phyloP scores from a whole-genome alignment of 2,888 invertebrate species.

The Drosophila colorata region DNA sequence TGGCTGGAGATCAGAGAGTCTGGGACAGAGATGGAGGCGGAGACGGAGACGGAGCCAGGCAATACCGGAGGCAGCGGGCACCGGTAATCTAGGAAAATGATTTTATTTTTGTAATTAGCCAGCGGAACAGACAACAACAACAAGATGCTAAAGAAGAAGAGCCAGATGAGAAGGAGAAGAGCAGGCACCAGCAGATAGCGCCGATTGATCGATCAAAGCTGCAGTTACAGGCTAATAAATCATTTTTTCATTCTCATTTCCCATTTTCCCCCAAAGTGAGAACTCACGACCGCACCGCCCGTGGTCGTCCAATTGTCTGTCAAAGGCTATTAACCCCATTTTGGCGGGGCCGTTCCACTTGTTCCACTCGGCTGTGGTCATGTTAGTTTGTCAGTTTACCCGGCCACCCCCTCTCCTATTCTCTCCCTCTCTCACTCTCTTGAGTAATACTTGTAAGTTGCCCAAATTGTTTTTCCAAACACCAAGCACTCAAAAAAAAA shows the following conservation, averaged over 20 bases:
- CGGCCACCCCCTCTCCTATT: constrained; percentile 9
- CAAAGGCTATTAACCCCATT: constrained; percentile 77
- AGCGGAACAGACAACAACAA: constrained; percentile 42
- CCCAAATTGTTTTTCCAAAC: constrained; percentile 59
- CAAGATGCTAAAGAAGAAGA: background rate
- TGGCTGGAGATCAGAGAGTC: constrained; percentile 19
- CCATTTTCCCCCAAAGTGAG: constrained; percentile 66
- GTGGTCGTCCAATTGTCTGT: constrained; percentile 61
- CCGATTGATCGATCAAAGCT: constrained; percentile 79
- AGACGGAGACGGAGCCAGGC: background rate
- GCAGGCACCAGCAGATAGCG: constrained; percentile 65
- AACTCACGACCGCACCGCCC: constrained; percentile 75
- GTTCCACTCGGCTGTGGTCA: constrained; percentile 51
- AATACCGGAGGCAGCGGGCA: constrained; percentile 21
- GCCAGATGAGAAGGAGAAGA: constrained; percentile 2
- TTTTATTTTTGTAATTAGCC: constrained; percentile 63
- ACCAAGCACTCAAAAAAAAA: constrained; percentile 16
- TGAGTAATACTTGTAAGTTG: constrained; percentile 34
- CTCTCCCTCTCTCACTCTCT: background rate
- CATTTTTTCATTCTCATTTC: constrained; percentile 68
- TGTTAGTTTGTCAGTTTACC: constrained; percentile 14
- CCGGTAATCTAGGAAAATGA: constrained; percentile 42
- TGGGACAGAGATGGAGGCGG: no score
- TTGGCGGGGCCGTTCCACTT: constrained; percentile 68
- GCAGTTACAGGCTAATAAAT: constrained; percentile 65